phyloP scores from a whole-genome alignment of 2,888 invertebrate genomes.

The Aphidius colemani region DNA sequence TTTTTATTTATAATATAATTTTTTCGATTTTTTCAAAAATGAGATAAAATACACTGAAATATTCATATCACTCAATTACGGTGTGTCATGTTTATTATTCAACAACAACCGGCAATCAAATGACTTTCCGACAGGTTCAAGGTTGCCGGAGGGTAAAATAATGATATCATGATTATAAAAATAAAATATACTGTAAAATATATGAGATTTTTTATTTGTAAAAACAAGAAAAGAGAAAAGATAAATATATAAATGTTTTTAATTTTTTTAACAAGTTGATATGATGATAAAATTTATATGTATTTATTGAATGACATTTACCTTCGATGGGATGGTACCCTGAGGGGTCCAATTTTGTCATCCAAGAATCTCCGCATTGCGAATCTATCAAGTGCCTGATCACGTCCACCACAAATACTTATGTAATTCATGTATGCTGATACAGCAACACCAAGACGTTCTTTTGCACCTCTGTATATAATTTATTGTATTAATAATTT shows the following conservation, averaged over 20 bases:
- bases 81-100: constrained; percentile 29
- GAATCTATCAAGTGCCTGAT: constrained; percentile 87
- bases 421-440: constrained; percentile 95
- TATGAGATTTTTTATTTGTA: not conserved
- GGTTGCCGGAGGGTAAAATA: constrained; percentile 4
- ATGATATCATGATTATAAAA: not conserved
- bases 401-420: constrained; percentile 81
- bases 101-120: constrained; percentile 27
- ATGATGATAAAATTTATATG: not conserved
- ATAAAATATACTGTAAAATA: too few species aligned
- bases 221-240: not conserved
- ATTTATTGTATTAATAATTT: constrained; percentile 10
- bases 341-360: constrained; percentile 73
- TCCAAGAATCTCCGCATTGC: constrained; percentile 92
- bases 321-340: constrained; percentile 78
- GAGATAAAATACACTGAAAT: not conserved
- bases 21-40: not conserved
- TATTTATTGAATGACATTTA: constrained; percentile 50
- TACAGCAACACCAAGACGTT: constrained; percentile 84
- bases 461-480: constrained; percentile 74
- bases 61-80: constrained; percentile 23
- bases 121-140: constrained; percentile 13
- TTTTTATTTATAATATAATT: too few species aligned
- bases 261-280: not conserved
- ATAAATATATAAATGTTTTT: not conserved